Base-by-base conservation (phyloP, 2,888 invertebrate genomes). In the Leucophora obtusa region DNA sequence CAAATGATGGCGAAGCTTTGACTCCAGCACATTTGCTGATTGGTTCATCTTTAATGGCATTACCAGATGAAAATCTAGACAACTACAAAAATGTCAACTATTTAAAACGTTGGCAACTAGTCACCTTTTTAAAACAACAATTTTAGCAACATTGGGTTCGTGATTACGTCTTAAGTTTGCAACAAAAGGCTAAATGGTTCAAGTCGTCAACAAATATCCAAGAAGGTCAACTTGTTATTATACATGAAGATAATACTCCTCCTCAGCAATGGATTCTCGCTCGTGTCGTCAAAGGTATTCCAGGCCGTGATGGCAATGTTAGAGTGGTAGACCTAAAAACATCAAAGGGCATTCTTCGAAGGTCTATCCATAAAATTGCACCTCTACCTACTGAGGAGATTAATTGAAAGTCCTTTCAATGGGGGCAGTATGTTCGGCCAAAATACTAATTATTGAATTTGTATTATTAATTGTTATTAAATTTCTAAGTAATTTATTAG, bases 211-310 rank as follows among this genome's bases (percentile, higher is more conserved):
- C 1, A 15, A 58, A 33, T 8, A 17, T 58, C 21, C 7, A 62
- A 47, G 24, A 24, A 24, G 62, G 62, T 0, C 18, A 8, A 10
- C 10, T 60, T 4, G 60, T 60, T 2, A 66, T 68, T 8, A n/a
- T 66, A 7, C 65, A 66, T 21, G 54, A 66, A 38, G 51, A 66
- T 21, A 66, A 66, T 35, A 14, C 56, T 11, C 66, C 66, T 43
- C 54, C 66, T 6, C 56, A 68, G n/a, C 18, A 68, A 18, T 68
- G 66, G 66, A 35, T 56, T 1, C 18, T 68, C 8, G 53, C 33
- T 9, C 51, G 53, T 14, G n/a, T 66, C 7, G 24, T 56, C 8
- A 66, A 54, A 51, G 5, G 9, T 28, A 66, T 66, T 14, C 65
- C 65, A 15, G 56, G 66, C 43, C 54, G 66, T 54, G 56, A 68